phyloP scores from a whole-genome alignment of 2,888 invertebrate species.

The Drosophila nr. perissopoda region DNA sequence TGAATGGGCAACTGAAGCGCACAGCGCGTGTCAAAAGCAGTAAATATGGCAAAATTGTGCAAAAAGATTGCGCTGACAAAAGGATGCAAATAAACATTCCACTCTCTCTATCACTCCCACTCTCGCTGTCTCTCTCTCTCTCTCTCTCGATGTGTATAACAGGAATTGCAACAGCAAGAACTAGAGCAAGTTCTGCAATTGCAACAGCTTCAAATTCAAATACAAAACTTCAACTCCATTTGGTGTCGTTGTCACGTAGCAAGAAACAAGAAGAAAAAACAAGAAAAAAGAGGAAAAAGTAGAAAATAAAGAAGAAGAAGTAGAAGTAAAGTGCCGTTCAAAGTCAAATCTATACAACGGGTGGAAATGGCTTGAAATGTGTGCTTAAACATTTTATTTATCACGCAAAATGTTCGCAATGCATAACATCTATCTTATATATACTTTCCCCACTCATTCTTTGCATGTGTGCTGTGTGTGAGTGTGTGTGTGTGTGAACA shows the following conservation, averaged over 20 bases:
- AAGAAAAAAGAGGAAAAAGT: neutral
- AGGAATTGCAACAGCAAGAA: slow-evolving; percentile 26
- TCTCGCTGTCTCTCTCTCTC: neutral
- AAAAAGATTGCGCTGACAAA: slow-evolving; percentile 49
- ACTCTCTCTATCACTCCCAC: neutral
- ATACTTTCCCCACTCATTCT: slow-evolving; percentile 4
- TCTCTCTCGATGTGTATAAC: neutral
- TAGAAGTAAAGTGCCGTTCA: slow-evolving; percentile 54
- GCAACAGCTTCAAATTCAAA: slow-evolving; percentile 33
- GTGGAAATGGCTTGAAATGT: slow-evolving; percentile 69
- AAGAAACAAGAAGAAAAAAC: slow-evolving; percentile 7
- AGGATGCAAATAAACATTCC: slow-evolving; percentile 25
- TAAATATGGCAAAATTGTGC: slow-evolving; percentile 62
- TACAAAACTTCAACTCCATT: slow-evolving; percentile 25
- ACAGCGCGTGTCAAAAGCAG: slow-evolving; percentile 71
- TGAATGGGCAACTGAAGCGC: slow-evolving; percentile 29
- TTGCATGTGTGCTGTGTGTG: neutral
- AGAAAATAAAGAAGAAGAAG: neutral
- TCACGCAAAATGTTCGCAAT: slow-evolving; percentile 69
- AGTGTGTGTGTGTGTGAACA: slow-evolving; percentile 16
- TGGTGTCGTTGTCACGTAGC: slow-evolving; percentile 53
- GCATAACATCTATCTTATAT: slow-evolving; percentile 56
- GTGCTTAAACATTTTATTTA: slow-evolving; percentile 80
- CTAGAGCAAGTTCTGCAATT: slow-evolving; percentile 20
- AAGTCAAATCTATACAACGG: slow-evolving; percentile 77